A percentile compares a stretch with the other conserved stretches of the same genome.
These are phyloP conservation scores for Tinea semifulvella DNA, from an alignment of 2,888 invertebrate genomes.

Conservation along the genomic window DNA sequence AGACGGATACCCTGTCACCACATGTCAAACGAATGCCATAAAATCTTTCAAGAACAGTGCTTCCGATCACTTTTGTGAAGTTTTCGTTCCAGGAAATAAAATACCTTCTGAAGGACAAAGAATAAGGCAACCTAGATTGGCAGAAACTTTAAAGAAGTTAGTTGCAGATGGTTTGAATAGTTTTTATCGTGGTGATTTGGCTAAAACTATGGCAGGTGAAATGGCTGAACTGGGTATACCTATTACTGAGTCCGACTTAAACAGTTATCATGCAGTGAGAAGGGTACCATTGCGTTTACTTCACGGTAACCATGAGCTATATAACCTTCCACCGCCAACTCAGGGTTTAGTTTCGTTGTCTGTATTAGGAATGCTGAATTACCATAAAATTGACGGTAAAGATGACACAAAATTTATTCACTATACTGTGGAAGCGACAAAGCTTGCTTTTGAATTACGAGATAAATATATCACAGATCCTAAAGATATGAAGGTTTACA, in stretches of 20 bases:
- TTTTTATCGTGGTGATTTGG: slow-evolving; percentile 46
- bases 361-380: slow-evolving; percentile 45
- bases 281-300: slow-evolving; percentile 37
- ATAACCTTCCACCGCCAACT: slow-evolving; percentile 53
- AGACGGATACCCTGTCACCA: slow-evolving; percentile 40
- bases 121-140: slow-evolving; percentile 41
- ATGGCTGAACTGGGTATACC: slow-evolving; percentile 40
- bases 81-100: slow-evolving; percentile 34
- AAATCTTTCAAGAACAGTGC: slow-evolving; percentile 17
- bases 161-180: slow-evolving; percentile 40
- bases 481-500: slow-evolving; percentile 36
- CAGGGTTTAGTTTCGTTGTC: slow-evolving; percentile 47
- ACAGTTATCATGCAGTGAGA: slow-evolving; percentile 37
- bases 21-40: slow-evolving; percentile 25
- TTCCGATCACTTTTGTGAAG: slow-evolving; percentile 28
- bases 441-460: slow-evolving; percentile 37
- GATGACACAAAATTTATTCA: slow-evolving; percentile 49
- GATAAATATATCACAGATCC: slow-evolving; percentile 48
- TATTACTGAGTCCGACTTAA: slow-evolving; percentile 43
- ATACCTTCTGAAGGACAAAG: slow-evolving; percentile 35
- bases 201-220: slow-evolving; percentile 41
- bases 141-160: slow-evolving; percentile 35
- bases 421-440: slow-evolving; percentile 45
- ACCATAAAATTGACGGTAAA: slow-evolving; percentile 38
- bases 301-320: slow-evolving; percentile 41